These are phyloP conservation scores for Micronycteris hirsuta DNA, from an alignment of 2,113 vertebrate genomes.

Conservation along the genomic window DNA sequence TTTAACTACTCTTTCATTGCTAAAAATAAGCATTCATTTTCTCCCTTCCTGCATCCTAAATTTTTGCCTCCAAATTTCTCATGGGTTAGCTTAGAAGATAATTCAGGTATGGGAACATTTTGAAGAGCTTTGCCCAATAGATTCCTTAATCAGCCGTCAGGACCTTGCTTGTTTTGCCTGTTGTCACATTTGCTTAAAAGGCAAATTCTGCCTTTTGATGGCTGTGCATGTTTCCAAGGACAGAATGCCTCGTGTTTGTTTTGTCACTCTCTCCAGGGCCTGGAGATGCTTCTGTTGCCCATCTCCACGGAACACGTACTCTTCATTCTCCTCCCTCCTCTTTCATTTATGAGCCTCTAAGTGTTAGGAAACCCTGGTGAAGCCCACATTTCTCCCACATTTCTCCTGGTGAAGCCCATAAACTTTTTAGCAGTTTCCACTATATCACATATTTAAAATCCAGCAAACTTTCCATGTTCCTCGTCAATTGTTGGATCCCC, in stretches of 20 bases:
- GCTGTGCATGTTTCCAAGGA: background rate
- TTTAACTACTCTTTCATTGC: background rate
- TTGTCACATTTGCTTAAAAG: background rate
- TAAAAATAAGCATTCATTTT: slow-evolving; percentile 23
- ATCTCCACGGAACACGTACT: background rate
- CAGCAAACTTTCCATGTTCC: background rate
- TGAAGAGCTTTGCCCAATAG: background rate
- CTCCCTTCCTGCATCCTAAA: background rate
- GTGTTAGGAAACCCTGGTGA: background rate
- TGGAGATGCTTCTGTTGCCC: background rate
- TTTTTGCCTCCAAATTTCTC: background rate
- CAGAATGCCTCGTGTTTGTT: background rate
- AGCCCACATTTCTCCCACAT: background rate
- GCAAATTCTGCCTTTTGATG: background rate
- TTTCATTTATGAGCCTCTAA: background rate
- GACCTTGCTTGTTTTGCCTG: background rate
- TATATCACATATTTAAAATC: background rate
- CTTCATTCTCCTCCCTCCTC: background rate
- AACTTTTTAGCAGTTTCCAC: background rate
- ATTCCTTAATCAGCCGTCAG: background rate
- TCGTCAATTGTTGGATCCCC: background rate
- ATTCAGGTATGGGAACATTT: background rate
- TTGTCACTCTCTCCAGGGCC: background rate
- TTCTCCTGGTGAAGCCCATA: background rate
- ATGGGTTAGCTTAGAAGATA: slow-evolving; percentile 1